Percentiles rank a stretch among this genome's conserved stretches.
Evolutionary conservation across 1,140 invertebrate species (phyloP).

Genomic region (Ceratina australensis): DNA sequence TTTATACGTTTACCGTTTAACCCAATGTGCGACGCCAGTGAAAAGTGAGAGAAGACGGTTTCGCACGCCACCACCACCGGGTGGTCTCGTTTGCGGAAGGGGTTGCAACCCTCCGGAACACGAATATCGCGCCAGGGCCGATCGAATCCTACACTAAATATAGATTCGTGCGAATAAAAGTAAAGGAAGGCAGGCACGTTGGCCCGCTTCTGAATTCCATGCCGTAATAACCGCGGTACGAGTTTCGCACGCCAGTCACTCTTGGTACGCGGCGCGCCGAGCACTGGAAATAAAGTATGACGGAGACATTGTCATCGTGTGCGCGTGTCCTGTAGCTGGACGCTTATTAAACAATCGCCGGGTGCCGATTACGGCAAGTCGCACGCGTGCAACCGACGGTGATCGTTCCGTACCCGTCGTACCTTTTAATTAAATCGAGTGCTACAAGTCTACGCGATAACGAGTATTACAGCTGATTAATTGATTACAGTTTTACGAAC

Average conservation of each 20-base stretch:
- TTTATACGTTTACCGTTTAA: too few relatives aligned
- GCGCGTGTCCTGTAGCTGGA: not conserved
- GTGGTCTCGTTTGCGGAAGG: not conserved
- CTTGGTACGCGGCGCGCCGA: slow-evolving; percentile 17
- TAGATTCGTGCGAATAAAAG: slow-evolving; percentile 44
- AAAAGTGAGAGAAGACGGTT: not conserved
- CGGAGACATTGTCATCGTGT: not conserved
- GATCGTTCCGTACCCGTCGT: not conserved
- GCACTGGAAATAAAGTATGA: slow-evolving; percentile 36
- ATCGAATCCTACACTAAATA: slow-evolving; percentile 50
- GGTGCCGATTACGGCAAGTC: not conserved
- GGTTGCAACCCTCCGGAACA: not conserved
- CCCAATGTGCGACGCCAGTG: too few relatives aligned
- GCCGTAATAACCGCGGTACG: slow-evolving; percentile 32
- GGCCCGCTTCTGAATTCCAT: slow-evolving; percentile 42
- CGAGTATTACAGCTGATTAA: too few relatives aligned
- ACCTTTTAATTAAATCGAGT: too few relatives aligned
- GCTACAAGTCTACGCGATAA: too few relatives aligned
- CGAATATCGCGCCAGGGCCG: not conserved
- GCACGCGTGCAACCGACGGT: not conserved
- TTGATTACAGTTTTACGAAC: too few relatives aligned
- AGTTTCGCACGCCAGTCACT: slow-evolving; percentile 20
- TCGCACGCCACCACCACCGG: not conserved
- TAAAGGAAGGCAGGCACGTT: slow-evolving; percentile 28
- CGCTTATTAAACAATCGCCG: slow-evolving; percentile 16